Percentiles rank a stretch among this genome's conserved stretches.
Evolutionary conservation across 2,113 vertebrate genomes (phyloP).

Genomic region (Collichthys lucidus): DNA sequence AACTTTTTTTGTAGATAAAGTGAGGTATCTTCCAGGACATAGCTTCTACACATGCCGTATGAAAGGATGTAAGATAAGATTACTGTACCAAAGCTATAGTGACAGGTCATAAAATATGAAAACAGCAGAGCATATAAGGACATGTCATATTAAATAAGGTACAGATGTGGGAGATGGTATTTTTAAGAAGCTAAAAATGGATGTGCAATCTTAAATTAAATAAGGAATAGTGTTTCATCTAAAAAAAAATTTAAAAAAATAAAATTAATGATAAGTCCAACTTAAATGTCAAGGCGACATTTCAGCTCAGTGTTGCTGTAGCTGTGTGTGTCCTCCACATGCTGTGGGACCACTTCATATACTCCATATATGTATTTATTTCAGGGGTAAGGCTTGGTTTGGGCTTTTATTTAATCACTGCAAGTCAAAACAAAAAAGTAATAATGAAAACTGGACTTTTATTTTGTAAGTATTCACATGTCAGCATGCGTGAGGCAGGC

Average conservation of each 20-base stretch:
- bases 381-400: background rate
- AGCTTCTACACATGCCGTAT: background rate
- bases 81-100: background rate
- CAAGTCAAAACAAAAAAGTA: background rate
- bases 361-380: no score
- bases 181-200: background rate
- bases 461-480: constrained; percentile 41
- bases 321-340: background rate
- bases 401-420: background rate
- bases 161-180: background rate
- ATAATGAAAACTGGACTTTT: constrained; percentile 3
- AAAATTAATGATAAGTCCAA: constrained; percentile 37
- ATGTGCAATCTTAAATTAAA: background rate
- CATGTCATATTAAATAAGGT: constrained; percentile 5
- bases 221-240: background rate
- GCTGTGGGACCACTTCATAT: background rate
- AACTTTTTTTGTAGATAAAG: constrained; percentile 21
- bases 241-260: constrained; percentile 34
- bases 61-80: background rate
- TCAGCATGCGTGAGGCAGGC: constrained; percentile 42
- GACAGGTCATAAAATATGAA: constrained; percentile 34
- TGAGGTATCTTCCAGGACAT: constrained; percentile 17
- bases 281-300: constrained; percentile 62
- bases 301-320: constrained; percentile 37
- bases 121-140: background rate